Conservation (phyloP, 2,113 vertebrate genomes). For the Plecturocebus donacophilus region DNA sequence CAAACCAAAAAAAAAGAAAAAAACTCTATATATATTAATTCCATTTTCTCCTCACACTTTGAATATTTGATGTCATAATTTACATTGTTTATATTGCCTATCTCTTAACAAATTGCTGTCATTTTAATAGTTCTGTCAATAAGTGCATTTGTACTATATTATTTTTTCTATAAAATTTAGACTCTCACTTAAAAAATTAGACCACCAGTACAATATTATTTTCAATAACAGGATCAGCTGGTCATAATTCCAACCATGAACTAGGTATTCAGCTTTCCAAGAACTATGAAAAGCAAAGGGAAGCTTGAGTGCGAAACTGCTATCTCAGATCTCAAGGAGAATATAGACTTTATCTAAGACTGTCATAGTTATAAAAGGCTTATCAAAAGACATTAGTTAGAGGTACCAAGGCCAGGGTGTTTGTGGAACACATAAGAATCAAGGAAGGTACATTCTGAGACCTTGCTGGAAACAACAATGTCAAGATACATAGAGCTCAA, state of each 20-base stretch:
- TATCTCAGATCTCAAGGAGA: background rate
- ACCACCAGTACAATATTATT: background rate
- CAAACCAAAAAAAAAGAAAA: background rate
- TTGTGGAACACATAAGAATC: background rate
- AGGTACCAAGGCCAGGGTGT: background rate
- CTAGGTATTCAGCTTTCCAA: background rate
- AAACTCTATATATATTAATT: background rate
- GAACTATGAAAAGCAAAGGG: background rate
- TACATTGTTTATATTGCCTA: background rate
- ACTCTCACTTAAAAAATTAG: background rate
- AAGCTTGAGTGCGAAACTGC: background rate
- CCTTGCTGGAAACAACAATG: background rate
- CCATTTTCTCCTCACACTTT: background rate
- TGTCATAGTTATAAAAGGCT: background rate
- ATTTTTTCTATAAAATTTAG: background rate
- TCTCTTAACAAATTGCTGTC: background rate
- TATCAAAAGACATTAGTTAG: background rate
- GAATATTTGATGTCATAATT: background rate
- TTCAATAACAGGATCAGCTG: background rate
- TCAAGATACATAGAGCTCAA: background rate
- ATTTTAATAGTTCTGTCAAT: background rate
- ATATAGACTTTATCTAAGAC: background rate
- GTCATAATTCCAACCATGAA: background rate
- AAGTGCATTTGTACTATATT: background rate
- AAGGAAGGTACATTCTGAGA: background rate